These are phyloP conservation scores for Sula dactylatra DNA, from an alignment of 2,113 vertebrate species.

Conservation along the genomic window DNA sequence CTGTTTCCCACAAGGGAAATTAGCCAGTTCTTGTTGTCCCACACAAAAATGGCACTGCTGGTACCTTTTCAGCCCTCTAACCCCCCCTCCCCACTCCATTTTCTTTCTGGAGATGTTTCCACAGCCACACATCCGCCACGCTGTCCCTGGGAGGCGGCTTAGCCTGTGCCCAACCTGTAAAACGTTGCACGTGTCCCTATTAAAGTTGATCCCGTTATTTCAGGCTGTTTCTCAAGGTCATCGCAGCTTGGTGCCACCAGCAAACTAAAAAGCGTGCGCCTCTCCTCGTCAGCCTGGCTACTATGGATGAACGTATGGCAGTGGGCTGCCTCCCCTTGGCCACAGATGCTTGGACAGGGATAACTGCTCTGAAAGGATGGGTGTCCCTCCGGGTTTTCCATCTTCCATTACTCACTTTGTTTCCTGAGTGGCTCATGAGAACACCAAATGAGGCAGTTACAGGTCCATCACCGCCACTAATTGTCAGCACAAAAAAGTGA, in stretches of 20 bases:
- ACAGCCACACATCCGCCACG: fast-evolving
- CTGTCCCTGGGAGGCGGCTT: neutral
- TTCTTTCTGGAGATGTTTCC: neutral
- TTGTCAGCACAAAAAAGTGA: neutral
- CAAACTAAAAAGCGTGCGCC: fast-evolving
- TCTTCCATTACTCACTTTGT: neutral
- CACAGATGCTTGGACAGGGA: neutral
- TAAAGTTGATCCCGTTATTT: neutral
- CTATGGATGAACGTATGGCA: fast-evolving
- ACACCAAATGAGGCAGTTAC: neutral
- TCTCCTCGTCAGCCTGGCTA: fast-evolving
- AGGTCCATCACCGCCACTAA: neutral
- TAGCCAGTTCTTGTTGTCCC: neutral
- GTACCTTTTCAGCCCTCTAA: neutral
- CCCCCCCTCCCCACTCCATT: fast-evolving
- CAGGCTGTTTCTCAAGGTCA: neutral
- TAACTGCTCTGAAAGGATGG: neutral
- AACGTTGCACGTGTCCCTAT: neutral
- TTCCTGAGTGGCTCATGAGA: neutral
- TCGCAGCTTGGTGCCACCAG: neutral
- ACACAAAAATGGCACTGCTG: neutral
- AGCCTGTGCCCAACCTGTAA: neutral
- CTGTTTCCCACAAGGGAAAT: neutral
- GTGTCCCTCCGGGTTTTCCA: neutral
- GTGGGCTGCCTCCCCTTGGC: neutral